Evolutionary conservation across 2,888 invertebrate species (phyloP), one percentile per base, ranked within the genome.

Genomic region (Noctua janthe): DNA sequence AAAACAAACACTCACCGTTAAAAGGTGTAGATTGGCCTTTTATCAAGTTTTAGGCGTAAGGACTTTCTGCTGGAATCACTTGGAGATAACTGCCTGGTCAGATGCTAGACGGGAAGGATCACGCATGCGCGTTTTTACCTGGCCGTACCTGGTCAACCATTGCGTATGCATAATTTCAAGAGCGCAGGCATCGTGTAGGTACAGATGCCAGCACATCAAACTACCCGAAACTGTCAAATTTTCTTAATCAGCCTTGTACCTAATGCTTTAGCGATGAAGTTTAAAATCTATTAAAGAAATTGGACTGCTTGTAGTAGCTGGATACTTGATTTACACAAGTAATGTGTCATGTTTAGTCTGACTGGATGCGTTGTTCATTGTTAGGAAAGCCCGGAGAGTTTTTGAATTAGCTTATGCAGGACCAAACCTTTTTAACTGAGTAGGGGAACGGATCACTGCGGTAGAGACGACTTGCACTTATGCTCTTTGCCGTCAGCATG

Each of bases 41-140:
- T 15, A 23, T 35, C 15, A 29, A 72, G 17, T 29, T 47, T 72
- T 17, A 23, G 15, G 11, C 47, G 29, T 56, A 47, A 47, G 15
- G 11, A 76, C 47, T 35, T 49, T 35, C 47, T 47, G 35, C 73
- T 35, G 17, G 17, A n/a, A 47, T 11, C 35, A 35, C 23, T 23
- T 47, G 23, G 17, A 49, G 47, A 47, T 76, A 73, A 73, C 76
- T 76, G 17, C 73, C 73, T 17, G 35, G 23, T 29, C 13, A 35
- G 35, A 56, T 35, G 76, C 73, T 72, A 73, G 73, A 59, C 56
- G 11, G 29, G 35, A 67, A 56, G 4, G 47, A 17, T n/a, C 7
- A 72, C 76, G 76, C 76, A 59, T 76, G 76, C 76, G 76, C 56
- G 8, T 59, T 39, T 13, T 11, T 6, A 49, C 49, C 49, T 54